Base-by-base conservation (phyloP, 2,888 invertebrate genomes). In the Drosophila barbarae region DNA sequence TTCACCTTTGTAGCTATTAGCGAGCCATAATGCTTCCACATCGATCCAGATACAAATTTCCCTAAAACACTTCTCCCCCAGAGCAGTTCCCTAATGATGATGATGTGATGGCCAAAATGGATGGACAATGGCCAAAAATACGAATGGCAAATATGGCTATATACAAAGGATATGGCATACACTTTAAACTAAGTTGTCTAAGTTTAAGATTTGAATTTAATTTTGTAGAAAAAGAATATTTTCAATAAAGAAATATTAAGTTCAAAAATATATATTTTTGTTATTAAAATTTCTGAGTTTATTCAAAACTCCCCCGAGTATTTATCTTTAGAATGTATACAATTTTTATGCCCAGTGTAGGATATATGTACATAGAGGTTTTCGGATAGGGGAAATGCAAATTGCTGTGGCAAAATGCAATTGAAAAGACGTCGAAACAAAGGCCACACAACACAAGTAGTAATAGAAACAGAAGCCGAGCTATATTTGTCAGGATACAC, bases 351-450 rank as follows among this genome's bases (percentile, higher is more conserved):
- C 15, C 7, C 2, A 18, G 54, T 55, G 35, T 7, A 35, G 13
- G 12, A 42, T 42, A 10, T 26, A 3, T 13, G 8, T 26, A 26
- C 18, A 21, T 18, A 21, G 44, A 32, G 38, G 41, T n/a, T 46
- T 21, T 21, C 2, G 38, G 34, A 2, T 10, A 8, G 21, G 41
- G 13, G 23, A 7, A 42, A 72, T 69, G 71, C 47, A 55, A 63
- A 74, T 58, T 74, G 54, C 44, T 59, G 51, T 30, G 52, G 51
- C 49, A 42, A 81, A 80, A 78, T 69, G 74, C 74, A 73, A 76
- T 73, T 68, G 76, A 71, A 69, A 61, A 32, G 49, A 67, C 58
- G 61, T 32, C 50, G 49, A 76, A 60, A 65, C 59, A 69, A 72
- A 61, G 50, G 54, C 36, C 28, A 32, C 18, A 52, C 26, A 47